Evolutionary conservation across 2,113 vertebrate species (phyloP).

Genomic region (Passer montanus): DNA sequence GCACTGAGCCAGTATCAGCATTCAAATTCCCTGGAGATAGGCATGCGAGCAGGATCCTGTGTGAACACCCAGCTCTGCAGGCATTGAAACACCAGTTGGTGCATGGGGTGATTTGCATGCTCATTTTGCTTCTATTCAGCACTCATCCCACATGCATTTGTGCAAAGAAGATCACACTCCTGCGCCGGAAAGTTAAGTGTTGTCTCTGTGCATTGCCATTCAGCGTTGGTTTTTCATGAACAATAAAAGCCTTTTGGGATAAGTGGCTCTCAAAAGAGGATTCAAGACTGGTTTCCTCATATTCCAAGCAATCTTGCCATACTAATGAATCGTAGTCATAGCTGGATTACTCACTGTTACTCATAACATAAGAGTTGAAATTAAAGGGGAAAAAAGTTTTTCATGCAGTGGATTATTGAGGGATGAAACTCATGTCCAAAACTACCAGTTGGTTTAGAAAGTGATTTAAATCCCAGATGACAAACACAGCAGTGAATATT

Average conservation of each 20-base stretch:
- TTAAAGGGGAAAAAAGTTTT: neutral
- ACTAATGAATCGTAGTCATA: neutral
- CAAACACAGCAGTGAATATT: neutral
- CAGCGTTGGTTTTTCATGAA: neutral
- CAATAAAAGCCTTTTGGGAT: constrained; percentile 4
- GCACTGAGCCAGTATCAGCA: neutral
- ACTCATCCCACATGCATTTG: constrained; percentile 1
- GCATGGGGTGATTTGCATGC: constrained; percentile 47
- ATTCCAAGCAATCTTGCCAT: constrained; percentile 25
- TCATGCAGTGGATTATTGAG: neutral
- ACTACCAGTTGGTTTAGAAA: neutral
- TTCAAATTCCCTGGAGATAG: neutral
- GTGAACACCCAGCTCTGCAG: constrained; percentile 38
- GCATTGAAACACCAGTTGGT: constrained; percentile 27
- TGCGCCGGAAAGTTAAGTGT: neutral
- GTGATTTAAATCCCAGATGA: neutral
- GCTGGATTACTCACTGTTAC: constrained; percentile 21
- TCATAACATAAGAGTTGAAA: neutral
- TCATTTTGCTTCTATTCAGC: constrained; percentile 36
- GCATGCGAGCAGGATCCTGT: neutral
- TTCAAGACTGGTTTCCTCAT: constrained; percentile 16
- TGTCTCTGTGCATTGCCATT: constrained; percentile 7
- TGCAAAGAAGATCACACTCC: constrained; percentile 11
- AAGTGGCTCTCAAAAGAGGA: constrained; percentile 29
- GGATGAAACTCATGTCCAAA: neutral